A percentile compares a stretch with the other conserved stretches of the same genome.
phyloP scores from a whole-genome alignment of 2,888 invertebrate species.

The Cheilosia urbana region DNA sequence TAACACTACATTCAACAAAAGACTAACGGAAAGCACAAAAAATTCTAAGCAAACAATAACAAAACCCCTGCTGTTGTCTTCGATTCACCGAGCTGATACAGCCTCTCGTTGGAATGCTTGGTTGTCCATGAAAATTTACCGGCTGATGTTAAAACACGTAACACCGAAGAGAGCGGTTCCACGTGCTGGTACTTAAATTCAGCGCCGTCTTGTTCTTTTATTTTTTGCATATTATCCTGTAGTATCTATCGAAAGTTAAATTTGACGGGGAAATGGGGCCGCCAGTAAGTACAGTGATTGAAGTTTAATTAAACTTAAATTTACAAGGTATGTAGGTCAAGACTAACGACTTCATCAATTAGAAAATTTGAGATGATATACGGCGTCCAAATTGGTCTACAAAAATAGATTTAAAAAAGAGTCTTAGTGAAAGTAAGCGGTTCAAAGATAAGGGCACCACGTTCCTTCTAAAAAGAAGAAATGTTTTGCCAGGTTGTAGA shows the following conservation, averaged over 20 bases:
- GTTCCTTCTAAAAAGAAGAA: no score
- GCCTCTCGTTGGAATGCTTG: not conserved
- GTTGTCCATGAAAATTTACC: constrained; percentile 32
- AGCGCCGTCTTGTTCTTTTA: constrained; percentile 4
- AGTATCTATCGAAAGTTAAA: not conserved
- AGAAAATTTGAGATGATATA: no score
- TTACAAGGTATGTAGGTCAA: no score
- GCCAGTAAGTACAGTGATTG: no score
- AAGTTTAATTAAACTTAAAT: no score
- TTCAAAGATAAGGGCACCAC: no score
- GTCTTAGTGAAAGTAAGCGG: no score
- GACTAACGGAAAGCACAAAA: constrained; percentile 1
- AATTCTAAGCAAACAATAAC: constrained; percentile 24
- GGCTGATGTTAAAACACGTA: constrained; percentile 22
- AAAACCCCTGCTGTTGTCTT: constrained; percentile 13
- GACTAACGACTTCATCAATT: no score
- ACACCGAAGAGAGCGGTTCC: constrained; percentile 21
- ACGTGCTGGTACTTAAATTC: constrained; percentile 25
- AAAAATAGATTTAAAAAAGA: no score
- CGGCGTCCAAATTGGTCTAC: no score
- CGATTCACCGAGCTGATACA: not conserved
- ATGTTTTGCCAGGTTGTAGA: no score
- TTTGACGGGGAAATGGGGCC: not conserved
- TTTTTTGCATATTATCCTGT: not conserved
- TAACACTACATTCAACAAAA: constrained; percentile 31